Percentiles rank a stretch among this genome's conserved stretches.
Evolutionary conservation across 2,113 vertebrate genomes (phyloP).

Genomic region (Cyprinus carpio): DNA sequence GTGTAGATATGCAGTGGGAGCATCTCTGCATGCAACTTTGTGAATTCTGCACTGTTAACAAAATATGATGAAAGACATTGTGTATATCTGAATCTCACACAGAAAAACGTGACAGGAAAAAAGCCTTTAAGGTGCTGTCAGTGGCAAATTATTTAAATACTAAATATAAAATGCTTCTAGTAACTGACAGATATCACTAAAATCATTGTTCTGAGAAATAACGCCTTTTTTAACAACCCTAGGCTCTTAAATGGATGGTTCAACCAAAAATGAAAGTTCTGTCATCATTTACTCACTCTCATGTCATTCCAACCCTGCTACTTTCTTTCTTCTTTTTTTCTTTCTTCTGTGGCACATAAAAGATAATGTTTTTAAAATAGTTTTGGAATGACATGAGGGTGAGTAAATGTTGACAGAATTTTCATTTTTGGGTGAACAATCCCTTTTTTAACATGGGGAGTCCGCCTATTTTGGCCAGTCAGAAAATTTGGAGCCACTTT

Average conservation of each 20-base stretch:
- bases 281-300: background rate
- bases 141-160: background rate
- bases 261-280: background rate
- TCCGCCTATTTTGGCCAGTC: background rate
- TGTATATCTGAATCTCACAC: background rate
- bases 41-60: background rate
- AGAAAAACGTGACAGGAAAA: background rate
- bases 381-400: background rate
- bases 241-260: background rate
- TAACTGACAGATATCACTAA: constrained; percentile 3
- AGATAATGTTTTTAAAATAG: background rate
- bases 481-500: background rate
- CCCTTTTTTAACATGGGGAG: background rate
- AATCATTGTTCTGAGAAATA: constrained; percentile 3
- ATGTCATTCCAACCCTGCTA: background rate
- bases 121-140: constrained; percentile 11
- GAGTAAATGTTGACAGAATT: background rate
- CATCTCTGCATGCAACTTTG: background rate
- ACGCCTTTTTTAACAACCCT: background rate
- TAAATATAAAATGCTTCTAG: background rate
- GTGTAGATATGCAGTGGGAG: background rate
- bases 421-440: background rate
- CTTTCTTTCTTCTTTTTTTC: background rate
- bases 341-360: background rate
- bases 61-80: constrained; percentile 20